Conservation (phyloP, 2,888 invertebrate species). For the Cerceris ruficornis region DNA sequence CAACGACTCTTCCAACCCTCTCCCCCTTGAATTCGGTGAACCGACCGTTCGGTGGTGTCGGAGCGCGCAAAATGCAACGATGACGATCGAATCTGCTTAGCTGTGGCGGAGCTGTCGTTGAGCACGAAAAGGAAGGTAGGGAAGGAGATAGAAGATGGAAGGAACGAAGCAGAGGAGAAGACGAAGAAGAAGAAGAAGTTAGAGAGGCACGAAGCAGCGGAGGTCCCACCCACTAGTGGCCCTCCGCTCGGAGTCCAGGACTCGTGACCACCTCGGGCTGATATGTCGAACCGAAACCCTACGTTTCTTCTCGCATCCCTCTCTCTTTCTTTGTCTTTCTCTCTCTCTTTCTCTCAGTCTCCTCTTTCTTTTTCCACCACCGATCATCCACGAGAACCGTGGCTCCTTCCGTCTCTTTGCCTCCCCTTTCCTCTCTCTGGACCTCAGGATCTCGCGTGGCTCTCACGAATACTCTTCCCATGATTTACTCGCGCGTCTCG, state of each 20-base stretch:
- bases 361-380: slow-evolving; percentile 34
- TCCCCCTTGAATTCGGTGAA: slow-evolving; percentile 19
- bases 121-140: slow-evolving; percentile 28
- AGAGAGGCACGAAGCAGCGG: slow-evolving; percentile 72
- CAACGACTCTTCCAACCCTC: slow-evolving; percentile 3
- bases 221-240: slow-evolving; percentile 79
- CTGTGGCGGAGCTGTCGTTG: slow-evolving; percentile 53
- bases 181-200: neutral
- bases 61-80: slow-evolving; percentile 33
- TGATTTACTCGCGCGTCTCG: slow-evolving; percentile 77
- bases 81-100: slow-evolving; percentile 45
- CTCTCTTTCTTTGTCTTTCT: slow-evolving; percentile 42
- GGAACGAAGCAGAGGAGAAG: slow-evolving; percentile 8
- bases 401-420: slow-evolving; percentile 12
- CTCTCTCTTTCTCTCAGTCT: slow-evolving; percentile 9
- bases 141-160: slow-evolving; percentile 22
- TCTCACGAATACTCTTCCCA: slow-evolving; percentile 80
- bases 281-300: slow-evolving; percentile 81
- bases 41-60: slow-evolving; percentile 57
- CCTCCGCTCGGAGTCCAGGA: slow-evolving; percentile 72
- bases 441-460: slow-evolving; percentile 64
- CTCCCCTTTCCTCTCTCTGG: slow-evolving; percentile 31
- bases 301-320: slow-evolving; percentile 69
- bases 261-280: slow-evolving; percentile 82
- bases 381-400: slow-evolving; percentile 62